Evolutionary conservation across 2,113 vertebrate genomes (phyloP), one percentile per base, ranked within the genome.

Genomic region (Herpetotheres cachinnans): DNA sequence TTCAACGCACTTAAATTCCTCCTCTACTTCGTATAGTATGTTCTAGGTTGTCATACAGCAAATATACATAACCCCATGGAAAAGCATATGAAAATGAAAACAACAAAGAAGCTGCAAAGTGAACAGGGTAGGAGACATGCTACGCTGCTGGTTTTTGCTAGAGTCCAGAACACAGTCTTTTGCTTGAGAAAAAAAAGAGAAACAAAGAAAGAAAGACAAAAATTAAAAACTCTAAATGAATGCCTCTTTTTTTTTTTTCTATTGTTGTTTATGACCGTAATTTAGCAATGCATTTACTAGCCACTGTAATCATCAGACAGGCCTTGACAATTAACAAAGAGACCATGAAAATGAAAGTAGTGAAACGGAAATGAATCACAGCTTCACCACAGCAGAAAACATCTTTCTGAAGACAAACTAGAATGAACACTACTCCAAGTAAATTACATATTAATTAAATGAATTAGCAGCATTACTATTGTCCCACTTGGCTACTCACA

Each of bases 381-480:
- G 96, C 94, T 97, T 95, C 91, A 91, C 77, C 77, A 95, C 93
- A 93, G 89, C 81, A 95, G 96, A 97, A 97, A 96, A 96, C 91
- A 97, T 95, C 84, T 95, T 96, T 95, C 91, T 88, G 94, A 97
- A 95, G 89, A 82, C 82, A 87, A 94, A 90, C 89, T 88, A 88
- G 70, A 96, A 93, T 95, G 94, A 95, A 88, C 78, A 82, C 66
- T 91, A 91, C 79, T 95, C 46, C 86, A 95, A 97, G 70, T 91
- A 97, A 94, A 97, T 95, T 95, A 97, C 95, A 95, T 95, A 97
- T 95, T 97, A 97, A 97, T 96, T 96, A 97, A 96, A 88, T 91
- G 94, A 96, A 97, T 96, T 97, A 97, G 95, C 95, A 96, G 82
- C 77, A 66, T 90, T 90, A 58, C 91, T 93, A 97, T 95, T 97